These are phyloP conservation scores for Tetranychus piercei DNA, from an alignment of 2,888 invertebrate genomes.

Conservation along the genomic window DNA sequence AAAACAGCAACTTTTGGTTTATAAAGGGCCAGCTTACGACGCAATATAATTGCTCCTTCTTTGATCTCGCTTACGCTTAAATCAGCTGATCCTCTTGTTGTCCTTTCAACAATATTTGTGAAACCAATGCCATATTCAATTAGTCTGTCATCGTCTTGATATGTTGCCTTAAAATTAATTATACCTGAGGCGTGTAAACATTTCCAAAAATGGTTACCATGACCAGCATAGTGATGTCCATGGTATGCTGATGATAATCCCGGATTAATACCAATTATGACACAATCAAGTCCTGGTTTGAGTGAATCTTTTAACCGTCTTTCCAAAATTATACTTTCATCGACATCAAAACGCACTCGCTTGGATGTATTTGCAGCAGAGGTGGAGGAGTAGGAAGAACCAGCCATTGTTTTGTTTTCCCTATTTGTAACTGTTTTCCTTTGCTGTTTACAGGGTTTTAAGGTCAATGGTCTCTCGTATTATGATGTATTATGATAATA, in stretches of 20 bases:
- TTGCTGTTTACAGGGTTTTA: constrained; percentile 48
- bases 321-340: constrained; percentile 59
- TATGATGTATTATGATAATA: constrained; percentile 25
- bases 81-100: constrained; percentile 89
- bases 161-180: constrained; percentile 82
- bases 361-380: constrained; percentile 44
- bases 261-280: constrained; percentile 97
- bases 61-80: constrained; percentile 44
- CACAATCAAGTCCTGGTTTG: constrained; percentile 79
- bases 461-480: neutral
- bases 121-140: constrained; percentile 87
- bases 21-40: constrained; percentile 74
- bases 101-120: constrained; percentile 89
- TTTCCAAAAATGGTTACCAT: constrained; percentile 98
- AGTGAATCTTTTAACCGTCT: constrained; percentile 49
- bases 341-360: constrained; percentile 46
- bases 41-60: constrained; percentile 54
- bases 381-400: neutral
- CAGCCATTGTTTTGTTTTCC: neutral
- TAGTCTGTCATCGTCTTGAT: constrained; percentile 83
- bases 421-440: constrained; percentile 44
- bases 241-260: constrained; percentile 91
- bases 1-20: constrained; percentile 91
- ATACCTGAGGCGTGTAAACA: constrained; percentile 82
- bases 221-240: constrained; percentile 95